Percentiles rank a stretch among this genome's conserved stretches.
Conservation (phyloP, 2,113 vertebrate genomes). For the Donacobius atricapilla region DNA sequence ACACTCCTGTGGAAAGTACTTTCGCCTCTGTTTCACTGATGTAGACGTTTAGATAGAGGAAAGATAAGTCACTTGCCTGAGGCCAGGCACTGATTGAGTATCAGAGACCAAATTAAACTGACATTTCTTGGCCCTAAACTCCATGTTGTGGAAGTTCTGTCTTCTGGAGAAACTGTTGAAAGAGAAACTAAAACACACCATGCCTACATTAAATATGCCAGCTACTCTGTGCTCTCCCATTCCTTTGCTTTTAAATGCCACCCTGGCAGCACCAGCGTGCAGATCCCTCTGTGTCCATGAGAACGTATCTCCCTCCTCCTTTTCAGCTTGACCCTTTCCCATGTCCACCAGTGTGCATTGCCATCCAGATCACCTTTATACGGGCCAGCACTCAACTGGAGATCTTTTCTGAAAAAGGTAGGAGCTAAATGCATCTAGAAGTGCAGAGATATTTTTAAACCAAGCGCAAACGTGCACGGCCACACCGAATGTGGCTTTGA, state of each 20-base stretch:
- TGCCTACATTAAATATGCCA: not conserved
- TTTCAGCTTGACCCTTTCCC: not conserved
- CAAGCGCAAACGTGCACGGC: fast-evolving
- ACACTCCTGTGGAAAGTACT: slow-evolving; percentile 28
- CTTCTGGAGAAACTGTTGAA: not conserved
- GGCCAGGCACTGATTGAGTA: slow-evolving; percentile 31
- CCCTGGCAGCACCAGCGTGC: not conserved
- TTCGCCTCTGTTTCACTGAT: not conserved
- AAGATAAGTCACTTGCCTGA: slow-evolving; percentile 54
- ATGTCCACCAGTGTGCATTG: not conserved
- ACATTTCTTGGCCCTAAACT: slow-evolving; percentile 48
- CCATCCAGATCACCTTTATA: not conserved
- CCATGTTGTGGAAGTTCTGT: not conserved
- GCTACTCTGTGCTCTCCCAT: not conserved
- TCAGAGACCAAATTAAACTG: slow-evolving; percentile 61
- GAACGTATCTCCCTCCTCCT: not conserved
- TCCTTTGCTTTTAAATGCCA: not conserved
- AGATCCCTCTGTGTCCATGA: not conserved
- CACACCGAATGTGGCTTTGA: not conserved
- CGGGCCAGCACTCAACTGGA: not conserved
- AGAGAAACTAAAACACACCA: not conserved
- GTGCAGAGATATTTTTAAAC: not conserved
- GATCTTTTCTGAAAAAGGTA: not conserved
- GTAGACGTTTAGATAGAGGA: slow-evolving; percentile 15
- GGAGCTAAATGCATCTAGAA: not conserved